Conservation (phyloP, 1,140 invertebrate species). For the Hyles vespertilio region DNA sequence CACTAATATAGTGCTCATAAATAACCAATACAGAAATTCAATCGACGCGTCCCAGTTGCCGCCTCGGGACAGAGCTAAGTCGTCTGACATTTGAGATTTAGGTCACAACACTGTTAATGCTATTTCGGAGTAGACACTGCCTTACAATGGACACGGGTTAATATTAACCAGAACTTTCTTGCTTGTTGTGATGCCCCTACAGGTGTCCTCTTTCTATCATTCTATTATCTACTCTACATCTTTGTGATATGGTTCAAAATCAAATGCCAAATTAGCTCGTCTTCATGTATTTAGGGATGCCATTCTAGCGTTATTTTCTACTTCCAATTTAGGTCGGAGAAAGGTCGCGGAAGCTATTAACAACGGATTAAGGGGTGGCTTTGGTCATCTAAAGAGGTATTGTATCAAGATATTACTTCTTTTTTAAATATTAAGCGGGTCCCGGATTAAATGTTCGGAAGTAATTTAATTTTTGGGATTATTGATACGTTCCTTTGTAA, state of each 20-base stretch:
- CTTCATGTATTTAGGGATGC: conserved; percentile 3
- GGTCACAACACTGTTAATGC: conserved; percentile 20
- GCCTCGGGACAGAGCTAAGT: conserved; percentile 8
- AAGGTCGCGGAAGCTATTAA: conserved; percentile 10
- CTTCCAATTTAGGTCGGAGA: neutral
- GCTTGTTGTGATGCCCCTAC: conserved; percentile 1
- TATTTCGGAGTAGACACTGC: conserved; percentile 12
- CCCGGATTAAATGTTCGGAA: neutral
- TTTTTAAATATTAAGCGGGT: neutral
- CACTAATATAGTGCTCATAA: no score
- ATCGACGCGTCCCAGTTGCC: no score
- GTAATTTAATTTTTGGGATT: neutral
- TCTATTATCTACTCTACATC: neutral
- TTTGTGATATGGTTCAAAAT: neutral
- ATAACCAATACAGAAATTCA: no score
- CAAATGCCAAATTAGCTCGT: neutral
- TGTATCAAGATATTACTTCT: neutral
- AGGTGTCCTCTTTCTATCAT: neutral
- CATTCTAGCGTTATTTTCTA: conserved; percentile 1
- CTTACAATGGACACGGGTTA: conserved; percentile 18
- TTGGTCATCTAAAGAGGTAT: conserved; percentile 1
- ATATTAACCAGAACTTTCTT: conserved; percentile 20
- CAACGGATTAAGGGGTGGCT: conserved; percentile 2
- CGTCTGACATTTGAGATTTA: conserved; percentile 24
- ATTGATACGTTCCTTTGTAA: no score